Evolutionary conservation across 2,888 invertebrate species (phyloP).

Genomic region (Leptinotarsa tumamoca): DNA sequence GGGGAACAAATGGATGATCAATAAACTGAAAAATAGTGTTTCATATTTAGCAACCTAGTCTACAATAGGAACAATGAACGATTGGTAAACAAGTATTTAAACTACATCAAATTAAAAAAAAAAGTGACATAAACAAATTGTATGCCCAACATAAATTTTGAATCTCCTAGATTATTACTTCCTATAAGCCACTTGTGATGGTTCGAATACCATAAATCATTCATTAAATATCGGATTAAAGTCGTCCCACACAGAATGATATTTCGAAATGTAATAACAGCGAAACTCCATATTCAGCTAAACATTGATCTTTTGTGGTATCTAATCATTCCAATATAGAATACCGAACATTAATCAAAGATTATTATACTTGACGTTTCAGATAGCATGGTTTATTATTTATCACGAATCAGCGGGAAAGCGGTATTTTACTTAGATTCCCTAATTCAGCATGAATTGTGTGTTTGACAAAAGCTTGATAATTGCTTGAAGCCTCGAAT

Average conservation of each 20-base stretch:
- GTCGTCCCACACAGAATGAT: not conserved
- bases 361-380: not conserved
- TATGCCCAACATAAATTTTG: too few relatives aligned
- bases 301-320: not conserved
- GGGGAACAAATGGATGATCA: too few relatives aligned
- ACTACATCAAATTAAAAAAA: too few relatives aligned
- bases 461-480: conserved; percentile 3
- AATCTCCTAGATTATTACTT: too few relatives aligned
- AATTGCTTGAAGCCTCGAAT: not conserved
- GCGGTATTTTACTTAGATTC: not conserved
- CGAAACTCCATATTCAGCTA: not conserved
- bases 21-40: too few relatives aligned
- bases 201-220: too few relatives aligned
- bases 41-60: too few relatives aligned
- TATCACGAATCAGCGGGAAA: not conserved
- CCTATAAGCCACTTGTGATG: too few relatives aligned
- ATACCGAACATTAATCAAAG: not conserved
- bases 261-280: not conserved
- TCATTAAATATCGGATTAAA: not conserved
- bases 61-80: too few relatives aligned
- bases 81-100: too few relatives aligned
- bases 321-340: not conserved
- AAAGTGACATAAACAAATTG: too few relatives aligned
- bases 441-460: conserved; percentile 6
- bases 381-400: not conserved